Evolutionary conservation across 2,113 vertebrate species (phyloP).

Genomic region (Phocoena phocoena): DNA sequence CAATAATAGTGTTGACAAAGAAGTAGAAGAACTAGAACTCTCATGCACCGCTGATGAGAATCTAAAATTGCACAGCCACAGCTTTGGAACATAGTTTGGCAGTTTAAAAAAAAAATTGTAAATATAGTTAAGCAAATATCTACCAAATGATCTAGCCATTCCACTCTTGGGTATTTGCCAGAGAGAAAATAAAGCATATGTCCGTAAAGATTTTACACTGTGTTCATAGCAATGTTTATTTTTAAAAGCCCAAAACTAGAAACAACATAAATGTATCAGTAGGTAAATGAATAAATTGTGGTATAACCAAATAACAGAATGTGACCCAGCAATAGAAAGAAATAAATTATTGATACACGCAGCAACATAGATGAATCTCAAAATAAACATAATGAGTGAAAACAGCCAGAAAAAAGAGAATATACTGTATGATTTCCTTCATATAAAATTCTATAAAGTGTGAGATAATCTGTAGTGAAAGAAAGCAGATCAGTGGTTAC

Average conservation of each 20-base stretch:
- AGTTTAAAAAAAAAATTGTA: background rate
- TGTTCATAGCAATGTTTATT: background rate
- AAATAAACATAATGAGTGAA: background rate
- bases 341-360: too few species aligned
- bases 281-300: background rate
- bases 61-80: background rate
- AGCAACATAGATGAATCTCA: background rate
- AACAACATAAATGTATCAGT: background rate
- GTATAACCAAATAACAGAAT: background rate
- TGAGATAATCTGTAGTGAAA: background rate
- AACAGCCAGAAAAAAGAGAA: background rate
- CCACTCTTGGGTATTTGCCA: background rate
- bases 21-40: background rate
- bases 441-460: background rate
- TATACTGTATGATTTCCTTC: background rate
- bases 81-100: background rate
- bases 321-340: background rate
- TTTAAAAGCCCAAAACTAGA: background rate
- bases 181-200: background rate
- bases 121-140: background rate
- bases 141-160: background rate
- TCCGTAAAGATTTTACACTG: background rate
- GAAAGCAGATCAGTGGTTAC: background rate
- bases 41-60: background rate
- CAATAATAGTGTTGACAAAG: background rate